These are phyloP conservation scores for Chaetorhynchus papuensis DNA, from an alignment of 2,113 vertebrate species.

Conservation along the genomic window DNA sequence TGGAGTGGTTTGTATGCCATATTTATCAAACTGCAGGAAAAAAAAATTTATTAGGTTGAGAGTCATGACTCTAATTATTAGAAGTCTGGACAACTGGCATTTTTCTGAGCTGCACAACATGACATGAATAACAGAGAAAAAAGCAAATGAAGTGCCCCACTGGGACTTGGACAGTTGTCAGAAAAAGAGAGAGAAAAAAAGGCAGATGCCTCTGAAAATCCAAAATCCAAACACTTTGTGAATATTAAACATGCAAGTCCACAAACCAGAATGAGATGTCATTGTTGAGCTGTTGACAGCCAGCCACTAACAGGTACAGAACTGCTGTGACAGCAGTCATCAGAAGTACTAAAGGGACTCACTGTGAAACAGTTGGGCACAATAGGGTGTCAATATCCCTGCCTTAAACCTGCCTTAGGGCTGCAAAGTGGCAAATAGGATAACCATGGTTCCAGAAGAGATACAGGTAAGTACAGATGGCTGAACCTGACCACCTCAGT, in stretches of 20 bases:
- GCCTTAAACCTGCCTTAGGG: neutral
- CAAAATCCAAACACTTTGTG: neutral
- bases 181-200: neutral
- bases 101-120: neutral
- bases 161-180: neutral
- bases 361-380: neutral
- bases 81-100: neutral
- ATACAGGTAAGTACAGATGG: neutral
- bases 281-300: neutral
- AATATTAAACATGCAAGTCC: neutral
- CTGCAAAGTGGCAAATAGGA: neutral
- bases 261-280: neutral
- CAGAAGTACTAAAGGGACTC: neutral
- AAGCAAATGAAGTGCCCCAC: neutral
- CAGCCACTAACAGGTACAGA: neutral
- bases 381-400: neutral
- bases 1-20: neutral
- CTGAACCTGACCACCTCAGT: neutral
- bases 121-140: neutral
- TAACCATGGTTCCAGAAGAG: neutral
- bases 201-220: neutral
- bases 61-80: neutral
- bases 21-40: neutral
- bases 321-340: neutral
- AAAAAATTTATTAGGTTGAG: neutral